These are phyloP conservation scores for Psilanteris sp. DNA, from an alignment of 1,140 invertebrate species.

Conservation along the genomic window DNA sequence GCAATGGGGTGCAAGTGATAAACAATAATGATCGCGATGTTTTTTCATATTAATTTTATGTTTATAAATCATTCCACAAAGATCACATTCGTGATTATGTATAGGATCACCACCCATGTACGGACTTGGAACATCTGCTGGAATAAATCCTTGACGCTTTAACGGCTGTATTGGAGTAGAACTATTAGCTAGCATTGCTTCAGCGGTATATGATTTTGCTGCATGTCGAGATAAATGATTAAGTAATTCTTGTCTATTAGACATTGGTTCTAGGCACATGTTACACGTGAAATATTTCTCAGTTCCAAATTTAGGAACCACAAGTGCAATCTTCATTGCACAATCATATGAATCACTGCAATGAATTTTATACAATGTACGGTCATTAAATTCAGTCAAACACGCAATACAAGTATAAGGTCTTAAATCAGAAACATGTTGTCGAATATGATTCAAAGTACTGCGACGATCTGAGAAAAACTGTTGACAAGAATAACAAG, in stretches of 20 bases:
- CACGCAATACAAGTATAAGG: conserved; percentile 77
- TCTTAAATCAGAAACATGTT: conserved; percentile 75
- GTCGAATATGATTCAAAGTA: conserved; percentile 75
- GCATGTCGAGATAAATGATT: conserved; percentile 72
- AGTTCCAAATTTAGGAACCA: conserved; percentile 71
- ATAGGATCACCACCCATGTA: conserved; percentile 74
- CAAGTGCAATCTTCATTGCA: conserved; percentile 77
- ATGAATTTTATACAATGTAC: conserved; percentile 73
- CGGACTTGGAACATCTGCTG: conserved; percentile 42
- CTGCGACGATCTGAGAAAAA: conserved; percentile 70
- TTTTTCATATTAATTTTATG: conserved; percentile 74
- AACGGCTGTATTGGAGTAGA: too few species aligned
- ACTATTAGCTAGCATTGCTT: conserved; percentile 22
- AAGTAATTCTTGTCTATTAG: conserved; percentile 71
- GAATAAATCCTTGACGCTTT: conserved; percentile 13
- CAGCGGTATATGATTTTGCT: conserved; percentile 67
- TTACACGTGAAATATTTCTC: conserved; percentile 78
- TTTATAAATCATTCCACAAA: conserved; percentile 78
- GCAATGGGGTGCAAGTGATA: conserved; percentile 55
- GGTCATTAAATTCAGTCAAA: conserved; percentile 74
- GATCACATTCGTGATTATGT: conserved; percentile 73
- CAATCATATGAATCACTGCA: conserved; percentile 76
- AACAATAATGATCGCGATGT: conserved; percentile 70
- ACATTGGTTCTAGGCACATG: conserved; percentile 74
- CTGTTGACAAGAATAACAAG: conserved; percentile 74